Evolutionary conservation across 2,797 vertebrate genomes (phyloP).

Genomic region (Labeo calbasu): DNA sequence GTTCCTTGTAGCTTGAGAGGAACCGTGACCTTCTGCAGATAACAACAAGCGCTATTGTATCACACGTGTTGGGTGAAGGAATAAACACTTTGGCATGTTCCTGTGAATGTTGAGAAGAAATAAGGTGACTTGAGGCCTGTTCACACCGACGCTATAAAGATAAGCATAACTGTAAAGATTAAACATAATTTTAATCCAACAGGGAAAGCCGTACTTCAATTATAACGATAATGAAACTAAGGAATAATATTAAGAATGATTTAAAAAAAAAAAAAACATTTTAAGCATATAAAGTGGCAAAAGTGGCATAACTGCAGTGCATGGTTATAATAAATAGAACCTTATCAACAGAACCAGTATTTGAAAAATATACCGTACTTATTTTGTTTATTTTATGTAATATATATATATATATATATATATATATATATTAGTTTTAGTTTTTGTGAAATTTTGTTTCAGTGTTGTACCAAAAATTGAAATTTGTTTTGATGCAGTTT

Average conservation of each 20-base stretch:
- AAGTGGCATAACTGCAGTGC: too few relatives aligned
- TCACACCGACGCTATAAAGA: neutral
- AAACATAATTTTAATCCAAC: neutral
- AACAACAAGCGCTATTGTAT: constrained; percentile 34
- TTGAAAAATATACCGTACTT: neutral
- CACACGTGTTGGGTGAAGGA: neutral
- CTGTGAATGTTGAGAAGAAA: neutral
- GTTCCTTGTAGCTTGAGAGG: constrained; percentile 40
- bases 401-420: too few relatives aligned
- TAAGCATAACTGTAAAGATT: neutral
- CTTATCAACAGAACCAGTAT: neutral
- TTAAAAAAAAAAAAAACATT: too few relatives aligned
- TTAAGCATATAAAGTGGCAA: neutral
- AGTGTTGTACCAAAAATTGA: too few relatives aligned
- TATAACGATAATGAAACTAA: neutral
- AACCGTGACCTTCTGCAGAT: constrained; percentile 37
- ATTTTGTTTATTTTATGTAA: neutral
- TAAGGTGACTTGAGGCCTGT: neutral
- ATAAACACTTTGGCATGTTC: constrained; percentile 21
- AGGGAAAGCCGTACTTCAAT: neutral
- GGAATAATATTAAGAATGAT: neutral
- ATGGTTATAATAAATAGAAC: neutral
- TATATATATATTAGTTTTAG: too few relatives aligned
- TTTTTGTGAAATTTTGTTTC: too few relatives aligned
- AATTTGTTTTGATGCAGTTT: too few relatives aligned